Base-by-base conservation (phyloP, 2,113 vertebrate genomes). In the Papio anubis region DNA sequence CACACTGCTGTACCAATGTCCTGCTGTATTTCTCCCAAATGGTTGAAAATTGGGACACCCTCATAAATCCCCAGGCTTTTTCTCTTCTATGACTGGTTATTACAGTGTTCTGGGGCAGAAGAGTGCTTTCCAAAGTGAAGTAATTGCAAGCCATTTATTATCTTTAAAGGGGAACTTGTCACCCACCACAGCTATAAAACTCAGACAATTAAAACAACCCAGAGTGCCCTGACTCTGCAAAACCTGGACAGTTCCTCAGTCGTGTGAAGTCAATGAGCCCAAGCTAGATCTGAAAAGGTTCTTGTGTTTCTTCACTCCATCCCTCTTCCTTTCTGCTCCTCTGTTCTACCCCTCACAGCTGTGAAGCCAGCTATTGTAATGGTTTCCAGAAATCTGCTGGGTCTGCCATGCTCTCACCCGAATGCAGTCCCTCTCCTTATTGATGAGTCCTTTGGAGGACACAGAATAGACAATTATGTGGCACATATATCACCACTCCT, bases 81-180 rank as follows among this genome's bases (percentile, higher is more conserved):
- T 82, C 88, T 94, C 98, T 83, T 81, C 96, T 64, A 52, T 30
- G 66, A 94, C 48, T 81, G 35, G 87, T 96, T 95, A 95, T 82
- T 97, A 96, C 27, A 82, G 66, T 76, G 48, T 93, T 94, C 94
- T 90, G 94, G 73, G 70, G 92, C 79, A 97, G 90, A 32, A 95
- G 85, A 85, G 61, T 93, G 82, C 68, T 93, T 96, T 96, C 92
- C 64, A 93, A 95, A 92, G 76, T 93, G 78, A 98, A 96, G 81
- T 94, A 97, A 98, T 96, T 90, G 43, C 4, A n/a, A 98, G 87
- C 61, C 88, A 91, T 96, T 97, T 97, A 27, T 96, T 98, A 97
- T 93, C 59, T 88, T 89, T 97, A 94, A 93, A 98, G 94, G 88
- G 90, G 61, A 96, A 48, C 68, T 17, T 97, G 76, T 66, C 4